Evolutionary conservation across 1,140 invertebrate genomes (phyloP), one percentile per base, ranked within the genome.

Genomic region (Vollenhovia emeryi): DNA sequence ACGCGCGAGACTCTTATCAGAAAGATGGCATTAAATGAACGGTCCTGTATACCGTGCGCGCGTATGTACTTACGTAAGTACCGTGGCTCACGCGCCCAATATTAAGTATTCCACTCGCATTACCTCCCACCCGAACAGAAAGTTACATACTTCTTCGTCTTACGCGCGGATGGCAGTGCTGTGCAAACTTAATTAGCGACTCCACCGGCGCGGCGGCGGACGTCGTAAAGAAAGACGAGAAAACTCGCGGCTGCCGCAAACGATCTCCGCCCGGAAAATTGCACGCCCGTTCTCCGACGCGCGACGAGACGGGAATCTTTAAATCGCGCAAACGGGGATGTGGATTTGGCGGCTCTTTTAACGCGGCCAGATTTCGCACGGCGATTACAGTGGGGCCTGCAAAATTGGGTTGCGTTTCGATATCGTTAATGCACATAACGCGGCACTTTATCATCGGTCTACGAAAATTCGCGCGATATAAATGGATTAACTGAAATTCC

Each of bases 161-260:
- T 52, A 76, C 78, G 52, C 50, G 84, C 78, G 78, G n/a, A 68
- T 68, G 40, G 69, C 80, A 62, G 68, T 83, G 78, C 84, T 79
- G 59, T 89, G 88, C 88, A 89, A 89, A 90, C 88, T 89, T 85
- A 89, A 90, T 90, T 90, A 90, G 85, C 75, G 64, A 59, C 87
- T 75, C 59, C 18, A 30, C 48, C 80, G 30, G n/a, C 64, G 69
- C 80, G 30, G n/a, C 64, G 69, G n/a, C 36, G 64, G 48, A 21
- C 33, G 36, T 80, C 74, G 21, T 60, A 40, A 84, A 79, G 74
- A 55, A 66, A 52, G 82, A 78, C n/a, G 50, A 66, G 73, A 57
- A 82, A 73, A 82, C 18, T 45, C 48, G 24, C 74, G n/a, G 36
- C 62, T 43, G 36, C 36, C 64, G 45, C 6, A 62, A 8, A 52